These are phyloP conservation scores for Pipa parva DNA, from an alignment of 2,113 vertebrate species.

Conservation along the genomic window DNA sequence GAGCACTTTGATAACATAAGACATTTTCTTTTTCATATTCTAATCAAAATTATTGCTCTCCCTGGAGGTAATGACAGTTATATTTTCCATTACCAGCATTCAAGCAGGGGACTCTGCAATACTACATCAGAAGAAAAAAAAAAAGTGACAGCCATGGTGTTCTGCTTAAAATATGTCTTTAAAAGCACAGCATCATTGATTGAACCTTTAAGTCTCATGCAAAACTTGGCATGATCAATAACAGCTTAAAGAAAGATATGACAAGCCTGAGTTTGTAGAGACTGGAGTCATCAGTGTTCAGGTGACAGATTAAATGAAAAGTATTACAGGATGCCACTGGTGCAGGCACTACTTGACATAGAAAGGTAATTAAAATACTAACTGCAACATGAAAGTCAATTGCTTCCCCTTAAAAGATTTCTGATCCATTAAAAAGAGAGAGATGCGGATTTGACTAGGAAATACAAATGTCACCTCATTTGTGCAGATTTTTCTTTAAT, in stretches of 20 bases:
- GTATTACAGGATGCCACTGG: constrained; percentile 13
- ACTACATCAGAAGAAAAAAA: background rate
- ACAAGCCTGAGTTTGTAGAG: constrained; percentile 4
- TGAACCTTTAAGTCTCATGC: constrained; percentile 4
- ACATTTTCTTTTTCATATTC: constrained; percentile 18
- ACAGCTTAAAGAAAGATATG: constrained; percentile 27
- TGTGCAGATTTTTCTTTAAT: too few relatives aligned
- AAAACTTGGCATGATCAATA: constrained; percentile 34
- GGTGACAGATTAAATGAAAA: constrained; percentile 12
- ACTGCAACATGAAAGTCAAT: constrained; percentile 26
- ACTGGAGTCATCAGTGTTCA: background rate
- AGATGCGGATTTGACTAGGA: background rate
- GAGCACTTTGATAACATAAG: constrained; percentile 3
- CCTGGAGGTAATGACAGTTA: constrained; percentile 24
- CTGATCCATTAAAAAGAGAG: constrained; percentile 4
- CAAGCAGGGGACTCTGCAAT: background rate
- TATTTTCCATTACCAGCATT: constrained; percentile 15
- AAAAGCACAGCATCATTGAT: constrained; percentile 8
- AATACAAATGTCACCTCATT: background rate
- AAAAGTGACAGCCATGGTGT: background rate
- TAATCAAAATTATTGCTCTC: constrained; percentile 24
- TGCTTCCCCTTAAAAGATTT: constrained; percentile 11
- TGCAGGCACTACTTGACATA: constrained; percentile 3
- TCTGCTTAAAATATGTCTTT: constrained; percentile 3
- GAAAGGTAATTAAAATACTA: constrained; percentile 27